Evolutionary conservation across 2,113 vertebrate species (phyloP), one percentile per base, ranked within the genome.

Genomic region (Amphiprion percula): DNA sequence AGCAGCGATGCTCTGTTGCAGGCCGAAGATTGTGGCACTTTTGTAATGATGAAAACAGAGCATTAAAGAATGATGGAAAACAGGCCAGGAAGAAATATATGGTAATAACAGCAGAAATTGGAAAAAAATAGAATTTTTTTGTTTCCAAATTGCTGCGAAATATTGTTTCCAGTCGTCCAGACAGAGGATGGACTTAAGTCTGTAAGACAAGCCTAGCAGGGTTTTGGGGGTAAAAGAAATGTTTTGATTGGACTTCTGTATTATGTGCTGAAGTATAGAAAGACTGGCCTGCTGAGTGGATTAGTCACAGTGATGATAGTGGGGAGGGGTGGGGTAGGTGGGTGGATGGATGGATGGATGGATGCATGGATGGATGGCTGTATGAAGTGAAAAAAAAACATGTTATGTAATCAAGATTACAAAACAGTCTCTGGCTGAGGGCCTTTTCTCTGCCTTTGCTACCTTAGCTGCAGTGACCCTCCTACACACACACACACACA

Each of bases 331-430:
- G 11, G 53, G 68, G 23, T 44, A 5, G 53, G 55, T 33, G 44
- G 19, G 39, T 53, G 67, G 24, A 21, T 59, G 66, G 53, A 21
- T 61, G 77, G 67, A 50, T 50, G 49, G 5, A 39, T 26, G 26
- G 70, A 37, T 26, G 26, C 15, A 75, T 71, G 80, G 44, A 65
- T 54, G 77, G 59, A 79, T 88, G 69, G 61, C 66, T 84, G 75
- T 56, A 74, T 65, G 21, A 65, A 24, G 52, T 55, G 23, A 30
- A 52, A 75, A 72, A 86, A 65, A 78, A 72, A 85, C 16, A 55
- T 44, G 74, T 94, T 94, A 92, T 90, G 90, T 92, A 94, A 94
- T 83, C 52, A 75, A 82, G 81, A 94, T 93, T 93, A 94, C 88
- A 93, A 91, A 91, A 92, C 90, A 79, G 55, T 79, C 30, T 81